A percentile compares a stretch with the other conserved stretches of the same genome.
Conservation (phyloP, 2,888 invertebrate genomes). For the Cephus rjabovi region DNA sequence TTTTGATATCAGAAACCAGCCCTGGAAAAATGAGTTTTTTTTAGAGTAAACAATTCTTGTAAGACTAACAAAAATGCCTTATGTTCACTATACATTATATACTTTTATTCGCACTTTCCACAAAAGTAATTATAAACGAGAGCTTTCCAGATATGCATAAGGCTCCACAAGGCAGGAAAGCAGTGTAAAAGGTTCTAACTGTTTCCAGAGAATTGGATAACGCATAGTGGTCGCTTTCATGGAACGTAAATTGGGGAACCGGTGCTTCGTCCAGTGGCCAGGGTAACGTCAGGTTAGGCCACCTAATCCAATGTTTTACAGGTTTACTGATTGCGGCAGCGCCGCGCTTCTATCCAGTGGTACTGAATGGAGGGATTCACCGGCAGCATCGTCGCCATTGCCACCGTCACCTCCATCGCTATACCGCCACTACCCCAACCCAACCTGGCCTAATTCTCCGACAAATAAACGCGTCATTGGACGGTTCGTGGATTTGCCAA, state of each 20-base stretch:
- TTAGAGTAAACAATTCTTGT: too few species aligned
- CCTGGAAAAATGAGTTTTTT: too few species aligned
- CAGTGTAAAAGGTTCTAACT: conserved; percentile 12
- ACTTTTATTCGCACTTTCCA: background rate
- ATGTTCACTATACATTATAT: background rate
- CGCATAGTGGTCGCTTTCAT: conserved; percentile 30
- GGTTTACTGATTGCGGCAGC: conserved; percentile 57
- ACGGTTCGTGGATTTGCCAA: conserved; percentile 53
- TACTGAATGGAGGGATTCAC: background rate
- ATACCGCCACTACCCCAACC: conserved; percentile 10
- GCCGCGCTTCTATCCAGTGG: conserved; percentile 23
- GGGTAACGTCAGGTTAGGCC: conserved; percentile 43
- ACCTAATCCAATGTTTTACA: conserved; percentile 60
- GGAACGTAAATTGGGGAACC: conserved; percentile 36
- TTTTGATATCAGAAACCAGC: too few species aligned
- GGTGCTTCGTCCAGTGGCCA: conserved; percentile 31
- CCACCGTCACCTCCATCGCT: conserved; percentile 13
- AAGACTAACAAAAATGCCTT: too few species aligned
- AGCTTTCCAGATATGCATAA: background rate
- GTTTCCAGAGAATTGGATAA: conserved; percentile 41
- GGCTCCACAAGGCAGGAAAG: background rate
- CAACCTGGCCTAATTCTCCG: conserved; percentile 45
- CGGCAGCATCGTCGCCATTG: conserved; percentile 8
- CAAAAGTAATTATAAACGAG: background rate
- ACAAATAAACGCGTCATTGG: conserved; percentile 58